Percentiles rank a stretch among this genome's conserved stretches.
These are phyloP conservation scores for Cyrtorhinus lividipennis DNA, from an alignment of 1,140 invertebrate species.

Conservation along the genomic window DNA sequence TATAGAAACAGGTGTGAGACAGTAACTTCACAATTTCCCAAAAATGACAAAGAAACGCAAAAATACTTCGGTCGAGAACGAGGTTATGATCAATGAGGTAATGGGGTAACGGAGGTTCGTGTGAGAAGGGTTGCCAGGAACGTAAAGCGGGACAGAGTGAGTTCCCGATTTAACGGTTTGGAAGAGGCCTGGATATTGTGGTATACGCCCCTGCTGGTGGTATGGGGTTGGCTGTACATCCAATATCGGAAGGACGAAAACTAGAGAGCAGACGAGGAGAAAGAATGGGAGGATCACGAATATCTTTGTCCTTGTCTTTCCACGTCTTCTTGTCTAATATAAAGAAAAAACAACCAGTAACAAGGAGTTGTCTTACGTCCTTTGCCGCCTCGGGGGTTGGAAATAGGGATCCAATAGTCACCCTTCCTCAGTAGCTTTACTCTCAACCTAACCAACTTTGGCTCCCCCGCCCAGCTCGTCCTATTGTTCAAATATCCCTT, in stretches of 20 bases:
- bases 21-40: too few species aligned
- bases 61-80: too few species aligned
- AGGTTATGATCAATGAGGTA: too few species aligned
- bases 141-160: not conserved
- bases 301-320: not conserved
- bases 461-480: too few species aligned
- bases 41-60: too few species aligned
- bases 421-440: not conserved
- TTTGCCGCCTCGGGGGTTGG: not conserved
- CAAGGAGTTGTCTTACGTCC: slow-evolving; percentile 5
- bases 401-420: slow-evolving; percentile 9
- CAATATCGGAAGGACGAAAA: not conserved
- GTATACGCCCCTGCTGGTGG: not conserved
- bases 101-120: too few species aligned
- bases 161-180: not conserved
- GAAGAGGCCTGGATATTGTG: not conserved
- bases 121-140: too few species aligned
- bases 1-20: too few species aligned
- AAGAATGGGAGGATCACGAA: not conserved
- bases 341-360: slow-evolving; percentile 6
- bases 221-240: not conserved
- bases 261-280: not conserved
- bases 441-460: not conserved
- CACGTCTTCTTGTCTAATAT: slow-evolving; percentile 1
- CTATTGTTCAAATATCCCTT: not conserved